Base-by-base conservation (phyloP, 1,140 invertebrate genomes). In the Pseudomyrmex gracilis region DNA sequence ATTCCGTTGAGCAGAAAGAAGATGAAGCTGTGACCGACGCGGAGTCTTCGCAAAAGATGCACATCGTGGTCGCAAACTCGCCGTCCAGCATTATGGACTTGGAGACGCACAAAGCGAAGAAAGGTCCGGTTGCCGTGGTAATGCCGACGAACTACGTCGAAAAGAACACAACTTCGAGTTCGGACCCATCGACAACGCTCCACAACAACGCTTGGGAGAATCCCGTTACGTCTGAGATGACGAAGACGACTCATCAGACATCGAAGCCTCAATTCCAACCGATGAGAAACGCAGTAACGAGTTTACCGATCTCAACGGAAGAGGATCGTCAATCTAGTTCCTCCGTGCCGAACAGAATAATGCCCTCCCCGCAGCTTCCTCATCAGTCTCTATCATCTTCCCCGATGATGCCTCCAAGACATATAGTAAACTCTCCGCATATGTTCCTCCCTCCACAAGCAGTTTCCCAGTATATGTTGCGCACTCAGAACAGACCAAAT, bases 61-160 rank as follows among this genome's bases (percentile, higher is more conserved):
- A 92, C 49, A 91, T 93, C 17, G 90, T 93, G 0, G 34, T 93
- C 2, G 90, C 92, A 0, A 92, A 92, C 67, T 85, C 91, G 9
- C 78, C 87, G 0, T 76, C 86, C 3, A 47, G 63, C 0, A 34
- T 22, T 1, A 12, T 49, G 0, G 77, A 87, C 7, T 0, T 22
- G 1, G 85, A 87, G 4, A 34, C 64, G 13, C 60, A 83, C 1
- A 73, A 86, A 8, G 66, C 77, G 10, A 86, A 84, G 0, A 86
- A 86, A 4, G 85, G 34, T 0, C 83, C 90, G 2, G 88, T 92
- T 4, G 66, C 90, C 3, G 87, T 92, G 1, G 87, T 92, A 2
- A 91, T 92, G 88, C 90, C 92, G 17, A 85, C 73, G 7, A 92
- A 92, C 58, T 92, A 92, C 58, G 51, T 80, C 1, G 83, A 87